Conservation (phyloP, 2,797 vertebrate genomes). For the Parauchenoglanis ngamensis region DNA sequence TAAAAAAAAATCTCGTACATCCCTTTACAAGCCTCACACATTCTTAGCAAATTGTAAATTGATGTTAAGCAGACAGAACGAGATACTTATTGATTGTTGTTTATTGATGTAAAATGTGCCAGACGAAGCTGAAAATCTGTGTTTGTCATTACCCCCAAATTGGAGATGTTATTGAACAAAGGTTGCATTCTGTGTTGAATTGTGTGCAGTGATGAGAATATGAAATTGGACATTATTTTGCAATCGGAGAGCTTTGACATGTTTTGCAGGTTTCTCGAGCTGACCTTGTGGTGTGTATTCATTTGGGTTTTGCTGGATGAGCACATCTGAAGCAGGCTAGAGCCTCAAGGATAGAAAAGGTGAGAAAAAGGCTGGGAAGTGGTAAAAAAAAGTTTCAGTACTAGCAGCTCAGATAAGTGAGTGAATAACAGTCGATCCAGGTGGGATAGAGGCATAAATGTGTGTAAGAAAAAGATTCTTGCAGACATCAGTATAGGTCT, state of each 20-base stretch:
- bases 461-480: background rate
- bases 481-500: background rate
- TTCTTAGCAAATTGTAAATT: constrained; percentile 1
- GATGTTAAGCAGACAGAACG: constrained; percentile 16
- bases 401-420: constrained; percentile 25
- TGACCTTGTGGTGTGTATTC: constrained; percentile 31
- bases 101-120: constrained; percentile 27
- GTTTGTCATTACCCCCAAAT: constrained; percentile 28
- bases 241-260: constrained; percentile 31
- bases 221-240: constrained; percentile 47
- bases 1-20: background rate
- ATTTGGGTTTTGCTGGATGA: constrained; percentile 52
- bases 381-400: constrained; percentile 26
- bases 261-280: constrained; percentile 25
- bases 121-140: constrained; percentile 21
- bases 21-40: constrained; percentile 5
- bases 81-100: constrained; percentile 26
- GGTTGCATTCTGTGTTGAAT: constrained; percentile 34
- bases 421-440: constrained; percentile 34
- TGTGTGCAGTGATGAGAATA: constrained; percentile 40
- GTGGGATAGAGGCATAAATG: background rate
- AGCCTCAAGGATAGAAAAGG: constrained; percentile 33
- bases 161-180: constrained; percentile 17
- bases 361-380: constrained; percentile 15
- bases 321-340: constrained; percentile 32